Conservation (phyloP, 1,140 invertebrate genomes). For the Idris sp. region DNA sequence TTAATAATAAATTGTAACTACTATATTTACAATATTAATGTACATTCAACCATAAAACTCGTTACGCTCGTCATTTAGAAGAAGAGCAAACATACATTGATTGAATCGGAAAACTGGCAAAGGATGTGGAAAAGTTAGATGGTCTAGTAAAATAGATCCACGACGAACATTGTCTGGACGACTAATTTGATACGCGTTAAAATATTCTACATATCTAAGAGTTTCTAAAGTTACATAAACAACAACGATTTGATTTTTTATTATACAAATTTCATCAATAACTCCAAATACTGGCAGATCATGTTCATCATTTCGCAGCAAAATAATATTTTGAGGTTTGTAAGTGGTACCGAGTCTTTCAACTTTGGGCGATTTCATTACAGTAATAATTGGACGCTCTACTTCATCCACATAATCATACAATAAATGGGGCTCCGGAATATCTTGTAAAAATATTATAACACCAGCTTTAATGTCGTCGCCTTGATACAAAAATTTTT, state of each 20-base stretch:
- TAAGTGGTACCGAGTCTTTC: slow-evolving; percentile 3
- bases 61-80: no score
- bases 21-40: no score
- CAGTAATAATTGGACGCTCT: slow-evolving; percentile 12
- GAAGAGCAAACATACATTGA: no score
- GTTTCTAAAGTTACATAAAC: no score
- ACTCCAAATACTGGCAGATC: background rate
- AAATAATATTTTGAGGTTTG: slow-evolving; percentile 5
- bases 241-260: slow-evolving; percentile 1
- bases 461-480: slow-evolving; percentile 33
- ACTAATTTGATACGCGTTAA: no score
- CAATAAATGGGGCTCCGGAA: slow-evolving; percentile 30
- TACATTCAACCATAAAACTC: no score
- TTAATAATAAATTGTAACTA: no score
- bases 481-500: slow-evolving; percentile 50
- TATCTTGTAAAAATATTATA: slow-evolving; percentile 33
- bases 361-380: slow-evolving; percentile 13
- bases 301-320: background rate
- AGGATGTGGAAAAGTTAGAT: no score
- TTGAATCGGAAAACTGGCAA: no score
- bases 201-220: no score
- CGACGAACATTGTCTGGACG: no score
- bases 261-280: slow-evolving; percentile 10
- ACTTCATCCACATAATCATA: slow-evolving; percentile 18
- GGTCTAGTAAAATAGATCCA: no score